phyloP scores from a whole-genome alignment of 1,140 invertebrate species.

The Anthonomus grandis region DNA sequence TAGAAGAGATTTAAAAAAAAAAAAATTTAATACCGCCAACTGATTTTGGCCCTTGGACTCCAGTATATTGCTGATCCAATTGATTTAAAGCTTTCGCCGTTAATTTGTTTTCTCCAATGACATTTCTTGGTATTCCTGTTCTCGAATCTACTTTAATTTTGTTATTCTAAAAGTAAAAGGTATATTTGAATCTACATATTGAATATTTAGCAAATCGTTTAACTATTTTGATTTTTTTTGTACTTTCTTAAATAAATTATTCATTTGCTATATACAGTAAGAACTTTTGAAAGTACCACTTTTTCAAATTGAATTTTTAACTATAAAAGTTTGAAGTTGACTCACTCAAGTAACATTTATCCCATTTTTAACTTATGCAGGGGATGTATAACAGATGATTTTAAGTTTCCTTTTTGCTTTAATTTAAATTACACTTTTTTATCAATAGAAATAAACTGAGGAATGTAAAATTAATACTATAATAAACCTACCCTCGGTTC shows the following conservation, averaged over 20 bases:
- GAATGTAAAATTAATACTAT: no score
- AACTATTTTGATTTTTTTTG: constrained; percentile 7
- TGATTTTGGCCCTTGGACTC: constrained; percentile 50
- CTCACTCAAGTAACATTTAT: no score
- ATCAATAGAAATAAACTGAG: no score
- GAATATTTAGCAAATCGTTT: no score
- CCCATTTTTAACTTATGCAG: no score
- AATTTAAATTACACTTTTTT: no score
- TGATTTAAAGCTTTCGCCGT: constrained; percentile 67
- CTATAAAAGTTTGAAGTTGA: no score
- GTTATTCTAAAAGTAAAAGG: constrained; percentile 31
- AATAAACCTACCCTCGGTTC: constrained; percentile 67
- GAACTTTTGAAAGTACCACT: no score
- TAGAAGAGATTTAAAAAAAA: background rate
- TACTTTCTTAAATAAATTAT: background rate
- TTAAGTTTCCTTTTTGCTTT: no score
- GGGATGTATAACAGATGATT: no score
- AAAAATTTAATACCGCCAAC: constrained; percentile 6
- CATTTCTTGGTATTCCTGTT: constrained; percentile 71
- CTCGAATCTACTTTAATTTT: constrained; percentile 69
- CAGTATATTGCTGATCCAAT: constrained; percentile 57
- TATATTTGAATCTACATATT: no score
- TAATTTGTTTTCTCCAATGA: constrained; percentile 59
- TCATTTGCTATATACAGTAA: background rate
- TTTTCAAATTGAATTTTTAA: no score